Percentiles rank a stretch among this genome's conserved stretches.
phyloP scores from a whole-genome alignment of 2,797 vertebrate genomes.

The Simalia tracyae region DNA sequence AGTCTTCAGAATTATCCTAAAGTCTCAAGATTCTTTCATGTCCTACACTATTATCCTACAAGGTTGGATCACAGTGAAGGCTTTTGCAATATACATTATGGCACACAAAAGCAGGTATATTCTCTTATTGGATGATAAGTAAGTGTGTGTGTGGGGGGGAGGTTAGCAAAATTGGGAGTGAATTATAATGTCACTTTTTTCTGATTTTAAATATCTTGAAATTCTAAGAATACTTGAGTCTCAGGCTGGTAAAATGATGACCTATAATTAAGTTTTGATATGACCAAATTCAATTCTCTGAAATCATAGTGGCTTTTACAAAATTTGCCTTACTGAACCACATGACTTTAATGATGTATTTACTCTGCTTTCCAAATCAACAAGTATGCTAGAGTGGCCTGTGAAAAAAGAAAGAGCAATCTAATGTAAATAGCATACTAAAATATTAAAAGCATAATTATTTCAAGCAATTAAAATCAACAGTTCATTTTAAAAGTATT shows the following conservation, averaged over 20 bases:
- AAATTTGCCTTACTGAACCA: not conserved
- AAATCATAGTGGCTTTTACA: not conserved
- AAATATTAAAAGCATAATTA: not conserved
- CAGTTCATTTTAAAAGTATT: not conserved
- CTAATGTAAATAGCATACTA: not conserved
- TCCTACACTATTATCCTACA: not conserved
- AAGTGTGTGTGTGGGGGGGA: no score
- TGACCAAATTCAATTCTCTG: not conserved
- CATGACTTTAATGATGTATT: not conserved
- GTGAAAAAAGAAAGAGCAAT: not conserved
- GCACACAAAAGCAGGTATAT: not conserved
- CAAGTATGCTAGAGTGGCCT: not conserved
- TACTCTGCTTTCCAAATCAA: not conserved
- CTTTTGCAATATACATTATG: not conserved
- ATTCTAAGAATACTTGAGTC: not conserved
- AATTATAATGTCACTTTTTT: not conserved
- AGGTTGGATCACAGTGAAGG: not conserved
- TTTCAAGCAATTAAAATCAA: not conserved
- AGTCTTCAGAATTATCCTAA: slow-evolving; percentile 45
- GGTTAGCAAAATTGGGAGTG: not conserved
- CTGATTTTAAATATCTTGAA: not conserved
- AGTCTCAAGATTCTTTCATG: slow-evolving; percentile 1
- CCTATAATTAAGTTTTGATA: not conserved
- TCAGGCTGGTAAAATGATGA: not conserved
- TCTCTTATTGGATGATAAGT: not conserved